These are phyloP conservation scores for Monarcha castaneiventris DNA, from an alignment of 2,113 vertebrate genomes.

Conservation along the genomic window DNA sequence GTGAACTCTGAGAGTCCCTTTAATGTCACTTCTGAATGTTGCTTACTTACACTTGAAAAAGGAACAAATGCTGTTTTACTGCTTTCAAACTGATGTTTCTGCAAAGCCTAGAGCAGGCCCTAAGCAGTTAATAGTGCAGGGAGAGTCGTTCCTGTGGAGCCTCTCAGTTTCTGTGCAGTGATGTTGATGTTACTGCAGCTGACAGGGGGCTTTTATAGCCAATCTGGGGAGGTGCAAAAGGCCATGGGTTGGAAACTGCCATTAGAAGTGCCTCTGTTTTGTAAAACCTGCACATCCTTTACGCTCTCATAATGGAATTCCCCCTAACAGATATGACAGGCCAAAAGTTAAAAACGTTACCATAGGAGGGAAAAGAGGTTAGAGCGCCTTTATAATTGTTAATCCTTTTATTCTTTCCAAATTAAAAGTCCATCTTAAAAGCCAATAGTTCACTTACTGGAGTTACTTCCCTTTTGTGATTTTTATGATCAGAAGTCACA, in stretches of 20 bases:
- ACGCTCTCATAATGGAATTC: constrained; percentile 42
- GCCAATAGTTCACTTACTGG: not conserved
- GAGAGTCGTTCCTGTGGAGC: constrained; percentile 27
- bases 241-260: constrained; percentile 44
- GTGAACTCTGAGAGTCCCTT: not conserved
- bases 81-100: not conserved
- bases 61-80: not conserved
- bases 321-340: constrained; percentile 29
- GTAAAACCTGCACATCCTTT: constrained; percentile 53
- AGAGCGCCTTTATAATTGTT: not conserved
- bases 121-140: constrained; percentile 29
- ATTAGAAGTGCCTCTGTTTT: constrained; percentile 57
- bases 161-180: constrained; percentile 28
- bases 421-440: constrained; percentile 19
- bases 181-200: constrained; percentile 58
- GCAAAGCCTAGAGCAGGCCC: not conserved
- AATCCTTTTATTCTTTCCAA: not conserved
- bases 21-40: not conserved
- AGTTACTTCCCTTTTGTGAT: not conserved
- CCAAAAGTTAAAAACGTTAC: constrained; percentile 35
- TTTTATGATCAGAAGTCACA: constrained; percentile 24
- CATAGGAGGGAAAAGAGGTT: not conserved
- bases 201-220: constrained; percentile 66
- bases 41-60: not conserved
- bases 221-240: constrained; percentile 58